A percentile compares a stretch with the other conserved stretches of the same genome.
phyloP scores from a whole-genome alignment of 2,888 invertebrate species.

The Teleogryllus oceanicus region DNA sequence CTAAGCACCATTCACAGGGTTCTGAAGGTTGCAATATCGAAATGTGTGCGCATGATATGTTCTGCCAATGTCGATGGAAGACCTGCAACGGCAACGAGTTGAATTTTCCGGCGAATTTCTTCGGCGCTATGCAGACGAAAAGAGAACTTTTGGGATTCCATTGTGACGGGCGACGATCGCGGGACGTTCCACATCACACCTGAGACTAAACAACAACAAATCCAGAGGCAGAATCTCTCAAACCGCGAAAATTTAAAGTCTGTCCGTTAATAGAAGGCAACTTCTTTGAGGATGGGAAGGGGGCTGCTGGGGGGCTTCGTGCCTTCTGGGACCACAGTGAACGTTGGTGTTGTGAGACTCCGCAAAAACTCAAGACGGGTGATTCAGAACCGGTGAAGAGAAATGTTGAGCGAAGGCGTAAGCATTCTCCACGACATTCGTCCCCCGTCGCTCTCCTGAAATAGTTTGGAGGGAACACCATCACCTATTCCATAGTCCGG shows the following conservation, averaged over 20 bases:
- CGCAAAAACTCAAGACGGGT: constrained; percentile 20
- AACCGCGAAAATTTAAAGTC: constrained; percentile 20
- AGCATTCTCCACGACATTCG: background rate
- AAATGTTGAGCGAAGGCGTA: background rate
- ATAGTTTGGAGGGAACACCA: background rate
- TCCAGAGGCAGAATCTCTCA: background rate
- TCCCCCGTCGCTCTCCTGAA: background rate
- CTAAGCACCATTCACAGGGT: too few species aligned
- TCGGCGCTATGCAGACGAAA: background rate
- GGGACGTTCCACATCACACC: background rate
- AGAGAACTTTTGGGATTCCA: background rate
- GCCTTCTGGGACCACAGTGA: background rate
- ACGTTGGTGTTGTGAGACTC: background rate
- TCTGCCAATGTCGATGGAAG: background rate
- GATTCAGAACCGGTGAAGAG: background rate
- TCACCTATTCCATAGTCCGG: constrained; percentile 19
- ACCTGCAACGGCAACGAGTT: background rate
- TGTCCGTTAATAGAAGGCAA: background rate
- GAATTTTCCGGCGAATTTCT: background rate
- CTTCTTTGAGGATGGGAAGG: background rate
- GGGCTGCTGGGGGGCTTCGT: background rate
- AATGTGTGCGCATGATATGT: background rate
- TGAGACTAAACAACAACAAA: background rate
- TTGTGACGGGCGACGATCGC: background rate
- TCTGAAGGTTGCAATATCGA: background rate